phyloP scores from a whole-genome alignment of 2,888 invertebrate species.

The Apotomis capreana region DNA sequence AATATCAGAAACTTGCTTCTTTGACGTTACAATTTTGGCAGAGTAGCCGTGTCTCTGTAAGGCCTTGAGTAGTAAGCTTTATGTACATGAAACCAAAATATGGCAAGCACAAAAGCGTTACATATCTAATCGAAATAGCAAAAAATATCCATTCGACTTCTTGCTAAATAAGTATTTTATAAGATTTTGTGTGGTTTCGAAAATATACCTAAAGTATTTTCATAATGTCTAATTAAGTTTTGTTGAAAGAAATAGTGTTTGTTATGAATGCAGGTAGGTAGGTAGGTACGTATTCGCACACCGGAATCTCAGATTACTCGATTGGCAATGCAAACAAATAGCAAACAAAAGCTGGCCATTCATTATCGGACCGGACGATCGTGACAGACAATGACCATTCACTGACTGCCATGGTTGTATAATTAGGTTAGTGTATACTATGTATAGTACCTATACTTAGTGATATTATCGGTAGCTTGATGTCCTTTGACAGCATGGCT shows the following conservation, averaged over 20 bases:
- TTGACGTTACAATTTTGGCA: too few species aligned
- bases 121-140: too few species aligned
- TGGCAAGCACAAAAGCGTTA: too few species aligned
- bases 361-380: slow-evolving; percentile 29
- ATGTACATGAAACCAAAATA: too few species aligned
- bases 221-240: background rate
- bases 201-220: too few species aligned
- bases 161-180: too few species aligned
- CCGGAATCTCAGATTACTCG: slow-evolving; percentile 20
- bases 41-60: too few species aligned
- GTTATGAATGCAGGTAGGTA: background rate
- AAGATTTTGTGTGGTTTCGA: too few species aligned
- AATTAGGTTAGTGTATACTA: slow-evolving; percentile 7
- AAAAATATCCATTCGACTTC: too few species aligned
- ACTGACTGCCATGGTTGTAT: slow-evolving; percentile 18
- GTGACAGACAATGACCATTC: slow-evolving; percentile 35
- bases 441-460: slow-evolving; percentile 39
- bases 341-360: slow-evolving; percentile 25
- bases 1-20: too few species aligned
- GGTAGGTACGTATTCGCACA: background rate
- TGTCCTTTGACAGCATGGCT: slow-evolving; percentile 1
- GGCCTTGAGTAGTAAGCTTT: too few species aligned
- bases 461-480: background rate
- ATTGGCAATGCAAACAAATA: slow-evolving; percentile 15
- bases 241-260: background rate